Conservation (phyloP, 2,888 invertebrate species). For the Eupithecia subfuscata region DNA sequence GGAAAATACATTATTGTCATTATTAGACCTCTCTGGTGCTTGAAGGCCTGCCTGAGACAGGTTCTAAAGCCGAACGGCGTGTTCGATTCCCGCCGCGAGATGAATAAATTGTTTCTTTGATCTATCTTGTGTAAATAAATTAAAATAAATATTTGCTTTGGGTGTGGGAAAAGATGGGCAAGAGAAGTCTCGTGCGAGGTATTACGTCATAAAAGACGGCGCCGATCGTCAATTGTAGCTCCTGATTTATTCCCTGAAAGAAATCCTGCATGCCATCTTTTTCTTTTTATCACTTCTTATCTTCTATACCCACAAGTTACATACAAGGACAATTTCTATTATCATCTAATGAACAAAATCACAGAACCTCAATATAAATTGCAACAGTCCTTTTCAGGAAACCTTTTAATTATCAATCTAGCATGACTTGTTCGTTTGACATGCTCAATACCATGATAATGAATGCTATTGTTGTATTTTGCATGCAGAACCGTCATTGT, state of each 20-base stretch:
- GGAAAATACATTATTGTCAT: not conserved
- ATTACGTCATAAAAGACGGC: not conserved
- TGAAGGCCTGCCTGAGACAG: not conserved
- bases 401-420: not conserved
- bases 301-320: not conserved
- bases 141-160: too few relatives aligned
- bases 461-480: constrained; percentile 6
- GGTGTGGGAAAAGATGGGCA: too few relatives aligned
- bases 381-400: not conserved
- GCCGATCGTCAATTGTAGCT: not conserved
- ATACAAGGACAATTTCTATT: not conserved
- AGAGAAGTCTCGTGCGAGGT: not conserved
- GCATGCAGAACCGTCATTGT: not conserved
- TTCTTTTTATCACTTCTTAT: not conserved
- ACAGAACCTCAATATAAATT: not conserved
- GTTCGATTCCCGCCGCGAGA: not conserved
- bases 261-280: not conserved
- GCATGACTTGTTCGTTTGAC: constrained; percentile 1
- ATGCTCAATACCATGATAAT: constrained; percentile 6
- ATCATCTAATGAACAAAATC: not conserved
- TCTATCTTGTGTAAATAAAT: too few relatives aligned
- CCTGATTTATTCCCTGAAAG: not conserved
- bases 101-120: not conserved
- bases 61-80: not conserved
- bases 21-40: not conserved